phyloP scores from a whole-genome alignment of 2,113 vertebrate genomes.

The Dascyllus trimaculatus region DNA sequence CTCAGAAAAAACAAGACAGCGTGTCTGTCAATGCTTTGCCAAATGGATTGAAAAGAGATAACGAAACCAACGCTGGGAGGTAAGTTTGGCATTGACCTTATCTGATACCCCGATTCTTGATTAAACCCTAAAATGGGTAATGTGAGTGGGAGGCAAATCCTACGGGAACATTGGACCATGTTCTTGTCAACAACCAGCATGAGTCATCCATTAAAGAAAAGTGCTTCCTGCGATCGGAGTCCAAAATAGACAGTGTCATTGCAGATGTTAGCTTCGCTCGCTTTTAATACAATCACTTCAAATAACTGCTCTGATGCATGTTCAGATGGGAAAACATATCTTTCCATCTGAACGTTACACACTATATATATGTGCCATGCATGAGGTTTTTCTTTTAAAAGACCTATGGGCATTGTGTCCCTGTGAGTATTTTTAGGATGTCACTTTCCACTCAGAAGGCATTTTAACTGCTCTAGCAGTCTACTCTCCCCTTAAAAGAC shows the following conservation, averaged over 20 bases:
- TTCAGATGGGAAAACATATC: not conserved
- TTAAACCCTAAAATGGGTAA: conserved; percentile 44
- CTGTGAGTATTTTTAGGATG: not conserved
- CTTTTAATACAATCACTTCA: conserved; percentile 36
- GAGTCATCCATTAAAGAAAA: conserved; percentile 74
- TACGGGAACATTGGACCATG: conserved; percentile 69
- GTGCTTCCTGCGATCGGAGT: conserved; percentile 49
- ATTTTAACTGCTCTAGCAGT: not conserved
- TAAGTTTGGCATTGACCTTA: conserved; percentile 18
- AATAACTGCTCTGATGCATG: conserved; percentile 15
- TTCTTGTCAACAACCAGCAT: conserved; percentile 73
- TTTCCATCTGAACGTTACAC: not conserved
- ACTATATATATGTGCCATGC: not conserved
- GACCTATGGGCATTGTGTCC: not conserved
- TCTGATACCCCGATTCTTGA: conserved; percentile 45
- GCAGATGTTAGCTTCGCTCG: conserved; percentile 26
- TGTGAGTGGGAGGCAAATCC: conserved; percentile 59
- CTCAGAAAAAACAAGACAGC: conserved; percentile 12
- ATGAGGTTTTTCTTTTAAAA: not conserved
- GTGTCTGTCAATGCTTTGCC: conserved; percentile 6
- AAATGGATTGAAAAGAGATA: conserved; percentile 9
- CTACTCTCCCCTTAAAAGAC: not conserved
- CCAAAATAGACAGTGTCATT: conserved; percentile 47
- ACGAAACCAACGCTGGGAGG: conserved; percentile 1
- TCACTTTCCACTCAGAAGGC: not conserved